A percentile compares a stretch with the other conserved stretches of the same genome.
Conservation (phyloP, 2,888 invertebrate genomes). For the Neria commutata region DNA sequence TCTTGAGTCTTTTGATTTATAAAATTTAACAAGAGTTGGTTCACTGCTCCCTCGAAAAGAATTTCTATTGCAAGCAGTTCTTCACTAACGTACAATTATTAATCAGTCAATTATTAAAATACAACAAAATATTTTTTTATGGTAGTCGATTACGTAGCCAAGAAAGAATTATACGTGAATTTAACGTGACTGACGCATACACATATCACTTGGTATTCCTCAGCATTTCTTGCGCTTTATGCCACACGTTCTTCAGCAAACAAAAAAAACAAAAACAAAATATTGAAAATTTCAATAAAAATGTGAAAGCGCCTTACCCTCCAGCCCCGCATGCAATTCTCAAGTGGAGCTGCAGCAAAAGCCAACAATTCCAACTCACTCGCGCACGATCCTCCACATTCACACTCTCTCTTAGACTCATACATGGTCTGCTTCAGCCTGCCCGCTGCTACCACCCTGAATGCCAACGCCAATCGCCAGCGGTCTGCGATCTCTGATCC, state of each 20-base stretch:
- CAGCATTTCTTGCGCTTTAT: slow-evolving; percentile 18
- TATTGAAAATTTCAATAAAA: slow-evolving; percentile 36
- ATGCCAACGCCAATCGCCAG: slow-evolving; percentile 22
- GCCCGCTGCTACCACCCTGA: neutral
- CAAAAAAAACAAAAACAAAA: too few species aligned
- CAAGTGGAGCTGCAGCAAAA: slow-evolving; percentile 5
- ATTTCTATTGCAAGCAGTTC: too few species aligned
- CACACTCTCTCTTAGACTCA: too few species aligned
- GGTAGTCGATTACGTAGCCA: too few species aligned
- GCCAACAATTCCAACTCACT: neutral
- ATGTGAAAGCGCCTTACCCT: slow-evolving; percentile 53
- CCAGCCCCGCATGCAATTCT: slow-evolving; percentile 28
- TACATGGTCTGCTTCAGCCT: slow-evolving; percentile 4
- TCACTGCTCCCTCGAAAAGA: too few species aligned
- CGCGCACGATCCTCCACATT: neutral
- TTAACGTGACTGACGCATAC: too few species aligned
- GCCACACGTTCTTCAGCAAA: neutral
- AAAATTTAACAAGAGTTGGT: too few species aligned
- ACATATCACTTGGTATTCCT: slow-evolving; percentile 29
- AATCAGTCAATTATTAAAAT: too few species aligned
- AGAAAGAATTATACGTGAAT: too few species aligned
- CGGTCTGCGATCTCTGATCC: slow-evolving; percentile 30
- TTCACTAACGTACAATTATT: too few species aligned
- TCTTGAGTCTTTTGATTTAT: too few species aligned
- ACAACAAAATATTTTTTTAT: too few species aligned